Conservation (phyloP, 2,888 invertebrate genomes). For the Neoscelio sp. region DNA sequence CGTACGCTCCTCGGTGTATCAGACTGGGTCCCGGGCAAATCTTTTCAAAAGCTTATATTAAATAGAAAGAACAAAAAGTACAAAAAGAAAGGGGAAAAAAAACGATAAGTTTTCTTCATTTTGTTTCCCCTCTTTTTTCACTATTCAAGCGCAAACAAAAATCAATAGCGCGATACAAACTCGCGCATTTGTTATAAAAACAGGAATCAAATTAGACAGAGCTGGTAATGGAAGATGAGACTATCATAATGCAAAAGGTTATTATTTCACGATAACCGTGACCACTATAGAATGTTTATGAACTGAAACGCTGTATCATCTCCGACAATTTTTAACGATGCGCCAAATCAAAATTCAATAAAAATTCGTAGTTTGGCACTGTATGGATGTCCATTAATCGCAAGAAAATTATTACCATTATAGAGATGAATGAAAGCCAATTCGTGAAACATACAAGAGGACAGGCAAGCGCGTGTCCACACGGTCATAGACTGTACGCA, state of each 20-base stretch:
- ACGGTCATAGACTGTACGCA: constrained; percentile 8
- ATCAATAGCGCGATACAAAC: constrained; percentile 55
- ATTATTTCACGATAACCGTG: too few relatives aligned
- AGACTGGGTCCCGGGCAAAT: constrained; percentile 64
- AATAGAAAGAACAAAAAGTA: constrained; percentile 60
- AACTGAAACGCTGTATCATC: too few relatives aligned
- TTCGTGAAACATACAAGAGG: not conserved
- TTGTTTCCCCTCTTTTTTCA: constrained; percentile 8
- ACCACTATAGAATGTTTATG: too few relatives aligned
- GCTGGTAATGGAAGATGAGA: constrained; percentile 10
- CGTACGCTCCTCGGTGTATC: constrained; percentile 49
- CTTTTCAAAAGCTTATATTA: constrained; percentile 66
- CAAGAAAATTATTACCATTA: constrained; percentile 12
- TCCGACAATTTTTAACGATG: too few relatives aligned
- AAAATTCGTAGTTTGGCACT: not conserved
- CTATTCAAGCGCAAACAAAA: constrained; percentile 49
- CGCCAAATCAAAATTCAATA: too few relatives aligned
- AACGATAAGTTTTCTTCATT: constrained; percentile 42
- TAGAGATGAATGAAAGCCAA: constrained; percentile 22
- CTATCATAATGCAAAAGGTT: too few relatives aligned
- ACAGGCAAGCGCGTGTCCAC: not conserved
- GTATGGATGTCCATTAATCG: constrained; percentile 7
- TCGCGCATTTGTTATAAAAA: constrained; percentile 24
- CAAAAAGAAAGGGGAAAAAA: constrained; percentile 10
- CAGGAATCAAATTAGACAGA: not conserved